Evolutionary conservation across 1,140 invertebrate genomes (phyloP), one percentile per base, ranked within the genome.

Genomic region (Aradophagus sp.): DNA sequence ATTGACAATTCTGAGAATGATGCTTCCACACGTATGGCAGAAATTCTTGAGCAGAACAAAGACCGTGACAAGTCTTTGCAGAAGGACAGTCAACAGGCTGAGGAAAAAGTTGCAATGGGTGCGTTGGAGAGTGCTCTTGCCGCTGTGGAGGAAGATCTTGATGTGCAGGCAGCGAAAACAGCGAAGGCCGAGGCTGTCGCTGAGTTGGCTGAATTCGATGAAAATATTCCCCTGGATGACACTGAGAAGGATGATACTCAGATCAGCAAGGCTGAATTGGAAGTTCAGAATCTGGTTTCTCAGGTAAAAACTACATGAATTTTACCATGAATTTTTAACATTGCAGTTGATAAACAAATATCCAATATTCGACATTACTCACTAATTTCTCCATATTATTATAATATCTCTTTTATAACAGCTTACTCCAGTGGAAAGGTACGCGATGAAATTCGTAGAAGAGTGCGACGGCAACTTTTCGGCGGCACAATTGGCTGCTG

Each of bases 181-280:
- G 96, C 95, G 0, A 93, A 94, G 75, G 95, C 95, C 2, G 97
- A 99, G 86, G 95, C 93, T 55, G 94, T 93, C 32, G 96, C 95
- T 8, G 97, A 98, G 81, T 86, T 98, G 55, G 96, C 95, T 0
- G 97, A 98, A 84, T 99, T 98, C 86, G 97, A 99, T 87, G 97
- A 99, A 86, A 95, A 91, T 77, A 95, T 97, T 86, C 95, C 96
- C n/a, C 88, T 97, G 35, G 92, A 93, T 31, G 91, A 93, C 6
- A 88, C 88, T 11, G 91, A 90, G 20, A 87, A 84, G 45, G 85
- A 84, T 20, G 87, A 88, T 23, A 82, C 89, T 31, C 89, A 93
- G 80, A 82, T 92, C 39, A 93, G 91, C 76, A 94, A 93, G 82
- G 93, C 93, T 5, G 94, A 96, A 86, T 87, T 90, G 70, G 93